Evolutionary conservation across 2,888 invertebrate species (phyloP), one percentile per base, ranked within the genome.

Genomic region (Stenolophus ochropezus): DNA sequence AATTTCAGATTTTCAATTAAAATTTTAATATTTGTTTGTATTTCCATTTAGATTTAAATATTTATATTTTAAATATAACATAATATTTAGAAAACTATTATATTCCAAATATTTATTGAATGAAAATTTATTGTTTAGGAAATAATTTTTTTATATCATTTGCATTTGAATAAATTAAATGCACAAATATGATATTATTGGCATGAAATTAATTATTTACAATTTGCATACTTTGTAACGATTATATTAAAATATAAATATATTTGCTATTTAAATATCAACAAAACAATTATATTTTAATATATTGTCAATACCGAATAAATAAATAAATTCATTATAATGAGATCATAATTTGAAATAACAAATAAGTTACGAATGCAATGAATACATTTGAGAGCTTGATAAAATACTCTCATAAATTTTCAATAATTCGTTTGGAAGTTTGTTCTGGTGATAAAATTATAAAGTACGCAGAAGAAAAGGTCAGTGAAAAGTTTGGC

Each of bases 401-500:
- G 33, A 42, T 42, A 42, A 42, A 42, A 42, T 42, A 11, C 33
- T 42, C 33, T 42, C 33, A 42, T 42, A 42, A 42, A 42, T 42
- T 42, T 42, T 42, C 33, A 42, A 42, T 42, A 42, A 42, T 42
- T 42, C 33, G 33, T 42, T 42, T 42, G 33, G 18, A 56, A 56
- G 56, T 56, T 56, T 47, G 42, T 16, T 23, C 21, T 47, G 20
- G 16, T 73, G 33, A 73, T 42, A 73, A 73, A 73, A 21, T 73
- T 73, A 73, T 73, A 47, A 65, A 53, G 53, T 18, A 8, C 8
- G 8, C 16, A 20, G 8, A 53, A 53, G 56, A 56, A 56, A 53
- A 56, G 56, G 56, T 56, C 56, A 56, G 56, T 56, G 18, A 20
- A 56, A 56, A 56, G 56, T 56, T 56, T 56, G 20, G 56, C 51